Evolutionary conservation across 1,140 invertebrate species (phyloP).

Genomic region (Aphelenchoides besseyi): DNA sequence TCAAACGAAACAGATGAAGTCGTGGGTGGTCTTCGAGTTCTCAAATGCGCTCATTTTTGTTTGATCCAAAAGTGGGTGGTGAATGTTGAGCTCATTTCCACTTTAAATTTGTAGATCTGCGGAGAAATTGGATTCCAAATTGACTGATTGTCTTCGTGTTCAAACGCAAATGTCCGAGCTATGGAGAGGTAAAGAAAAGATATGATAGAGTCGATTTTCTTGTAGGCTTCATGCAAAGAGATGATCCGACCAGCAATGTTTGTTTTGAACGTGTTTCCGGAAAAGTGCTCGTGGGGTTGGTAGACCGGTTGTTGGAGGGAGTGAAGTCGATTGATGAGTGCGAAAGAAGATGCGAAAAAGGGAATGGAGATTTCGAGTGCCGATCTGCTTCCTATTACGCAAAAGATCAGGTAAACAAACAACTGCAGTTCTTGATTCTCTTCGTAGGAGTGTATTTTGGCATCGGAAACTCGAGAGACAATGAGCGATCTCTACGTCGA

Average conservation of each 20-base stretch:
- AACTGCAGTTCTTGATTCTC: background rate
- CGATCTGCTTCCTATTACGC: background rate
- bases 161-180: background rate
- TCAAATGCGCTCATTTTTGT: slow-evolving; percentile 1
- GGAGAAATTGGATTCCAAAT: background rate
- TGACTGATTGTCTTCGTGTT: background rate
- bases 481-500: slow-evolving; percentile 10
- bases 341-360: background rate
- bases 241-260: background rate
- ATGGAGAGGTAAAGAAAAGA: background rate
- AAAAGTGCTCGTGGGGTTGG: background rate
- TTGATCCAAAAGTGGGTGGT: background rate
- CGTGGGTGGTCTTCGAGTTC: background rate
- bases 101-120: background rate
- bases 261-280: background rate
- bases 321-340: background rate
- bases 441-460: slow-evolving; percentile 14
- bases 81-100: background rate
- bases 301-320: background rate
- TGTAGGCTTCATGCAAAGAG: background rate
- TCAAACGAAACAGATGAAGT: background rate
- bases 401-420: background rate
- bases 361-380: no score
- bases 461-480: slow-evolving; percentile 2
- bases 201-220: background rate